phyloP scores from a whole-genome alignment of 2,113 vertebrate genomes.

The Larimichthys polyactis region DNA sequence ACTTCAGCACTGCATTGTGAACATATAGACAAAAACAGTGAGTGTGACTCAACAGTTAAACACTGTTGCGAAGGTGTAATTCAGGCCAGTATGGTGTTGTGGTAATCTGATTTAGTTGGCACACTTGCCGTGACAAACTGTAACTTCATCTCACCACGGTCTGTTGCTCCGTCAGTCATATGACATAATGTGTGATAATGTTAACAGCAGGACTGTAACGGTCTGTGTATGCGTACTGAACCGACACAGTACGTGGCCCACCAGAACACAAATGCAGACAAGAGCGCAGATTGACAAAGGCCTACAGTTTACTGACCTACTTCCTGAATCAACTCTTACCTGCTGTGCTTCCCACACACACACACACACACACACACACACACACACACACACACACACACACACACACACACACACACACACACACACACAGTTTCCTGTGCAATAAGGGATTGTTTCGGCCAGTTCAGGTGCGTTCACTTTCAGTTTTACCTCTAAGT shows the following conservation, averaged over 20 bases:
- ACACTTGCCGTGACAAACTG: neutral
- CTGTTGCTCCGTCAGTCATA: neutral
- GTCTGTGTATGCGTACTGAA: too few relatives aligned
- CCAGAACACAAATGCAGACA: too few relatives aligned
- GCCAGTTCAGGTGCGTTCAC: neutral
- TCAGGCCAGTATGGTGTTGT: conserved; percentile 6
- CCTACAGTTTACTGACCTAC: neutral
- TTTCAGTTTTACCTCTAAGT: neutral
- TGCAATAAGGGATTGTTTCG: neutral
- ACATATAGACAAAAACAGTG: neutral
- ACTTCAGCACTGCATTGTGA: neutral
- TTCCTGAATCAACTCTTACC: neutral
- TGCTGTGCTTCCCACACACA: neutral
- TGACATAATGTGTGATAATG: neutral
- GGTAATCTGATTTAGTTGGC: conserved; percentile 4
- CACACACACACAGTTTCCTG: neutral
- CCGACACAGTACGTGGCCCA: too few relatives aligned
- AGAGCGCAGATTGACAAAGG: neutral
- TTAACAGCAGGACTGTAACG: neutral
- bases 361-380: too few relatives aligned
- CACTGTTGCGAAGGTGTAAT: conserved; percentile 19
- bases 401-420: too few relatives aligned
- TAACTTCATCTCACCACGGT: neutral
- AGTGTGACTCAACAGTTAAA: neutral
- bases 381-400: too few relatives aligned